Evolutionary conservation across 2,888 invertebrate genomes (phyloP), one percentile per base, ranked within the genome.

Genomic region (Phymatocera aterrima): DNA sequence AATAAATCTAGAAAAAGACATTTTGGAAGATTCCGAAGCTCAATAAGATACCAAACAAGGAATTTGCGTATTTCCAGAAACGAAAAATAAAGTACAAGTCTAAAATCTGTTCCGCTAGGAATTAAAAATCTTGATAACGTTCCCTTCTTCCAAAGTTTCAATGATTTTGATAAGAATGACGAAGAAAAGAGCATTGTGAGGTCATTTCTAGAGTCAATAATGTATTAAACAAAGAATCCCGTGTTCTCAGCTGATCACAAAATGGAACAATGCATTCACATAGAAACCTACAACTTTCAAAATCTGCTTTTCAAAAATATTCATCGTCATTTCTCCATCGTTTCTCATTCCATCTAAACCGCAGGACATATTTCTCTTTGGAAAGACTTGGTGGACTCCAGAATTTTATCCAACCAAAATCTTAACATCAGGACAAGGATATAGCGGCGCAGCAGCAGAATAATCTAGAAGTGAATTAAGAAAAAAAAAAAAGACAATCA

Each of bases 241-340:
- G 57, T 3, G 2, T 28, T 24, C 10, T 28, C 1, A 3, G 21
- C n/a, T n/a, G 24, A 54, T 24, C 28, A 24, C 4, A 15, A 28
- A 57, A 15, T 2, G 28, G 24, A 28, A 4, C 4, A 57, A 28
- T 15, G 12, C 15, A 15, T 68, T 24, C 24, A 3, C 5, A 4
- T n/a, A 6, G 5, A 46, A 68, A 68, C 68, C 46, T 68, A 68
- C 68, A 68, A 68, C 46, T 28, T 68, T 46, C 43, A 68, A 46
- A 28, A 68, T 68, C 43, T 24, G 6, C 15, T 24, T 10, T 31
- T 1, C 21, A 12, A 24, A 6, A 6, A 46, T 43, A 18, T 28
- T 18, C 37, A 65, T 21, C 2, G 10, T 21, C 31, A 21, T 40
- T 65, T 1, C 37, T 57, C 18, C 51, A 57, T 28, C 21, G 28